Evolutionary conservation across 2,888 invertebrate genomes (phyloP).

Genomic region (Thumatha senex): DNA sequence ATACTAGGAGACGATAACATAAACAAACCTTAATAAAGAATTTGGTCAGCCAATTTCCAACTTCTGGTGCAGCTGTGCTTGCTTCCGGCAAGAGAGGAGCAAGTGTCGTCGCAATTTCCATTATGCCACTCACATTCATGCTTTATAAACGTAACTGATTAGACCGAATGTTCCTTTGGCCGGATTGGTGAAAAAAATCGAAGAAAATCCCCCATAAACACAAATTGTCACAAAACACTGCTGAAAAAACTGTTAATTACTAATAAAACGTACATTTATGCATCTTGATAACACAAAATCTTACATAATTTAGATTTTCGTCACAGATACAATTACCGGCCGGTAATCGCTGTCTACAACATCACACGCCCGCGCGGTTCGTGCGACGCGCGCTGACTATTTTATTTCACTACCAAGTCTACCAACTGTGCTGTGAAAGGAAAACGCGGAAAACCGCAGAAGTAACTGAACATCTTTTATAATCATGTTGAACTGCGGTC

Average conservation of each 20-base stretch:
- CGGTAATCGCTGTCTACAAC: slow-evolving; percentile 22
- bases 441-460: slow-evolving; percentile 28
- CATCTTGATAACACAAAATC: slow-evolving; percentile 52
- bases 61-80: slow-evolving; percentile 48
- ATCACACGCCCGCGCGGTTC: slow-evolving; percentile 54
- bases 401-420: slow-evolving; percentile 4
- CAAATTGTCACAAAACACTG: slow-evolving; percentile 46
- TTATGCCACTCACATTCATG: slow-evolving; percentile 52
- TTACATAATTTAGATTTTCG: slow-evolving; percentile 38
- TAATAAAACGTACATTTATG: slow-evolving; percentile 53
- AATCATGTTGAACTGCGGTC: neutral
- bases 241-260: slow-evolving; percentile 39
- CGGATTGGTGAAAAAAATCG: slow-evolving; percentile 19
- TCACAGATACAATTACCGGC: slow-evolving; percentile 16
- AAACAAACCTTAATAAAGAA: slow-evolving; percentile 64
- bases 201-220: slow-evolving; percentile 33
- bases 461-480: slow-evolving; percentile 16
- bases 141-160: slow-evolving; percentile 23
- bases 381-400: slow-evolving; percentile 43
- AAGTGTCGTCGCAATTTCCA: slow-evolving; percentile 40
- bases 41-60: slow-evolving; percentile 64
- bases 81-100: slow-evolving; percentile 30
- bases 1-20: neutral
- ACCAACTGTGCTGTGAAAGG: slow-evolving; percentile 26
- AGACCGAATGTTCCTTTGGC: slow-evolving; percentile 22